A percentile compares a stretch with the other conserved stretches of the same genome.
Evolutionary conservation across 2,113 vertebrate genomes (phyloP).

Genomic region (Dolichotis patagonum): DNA sequence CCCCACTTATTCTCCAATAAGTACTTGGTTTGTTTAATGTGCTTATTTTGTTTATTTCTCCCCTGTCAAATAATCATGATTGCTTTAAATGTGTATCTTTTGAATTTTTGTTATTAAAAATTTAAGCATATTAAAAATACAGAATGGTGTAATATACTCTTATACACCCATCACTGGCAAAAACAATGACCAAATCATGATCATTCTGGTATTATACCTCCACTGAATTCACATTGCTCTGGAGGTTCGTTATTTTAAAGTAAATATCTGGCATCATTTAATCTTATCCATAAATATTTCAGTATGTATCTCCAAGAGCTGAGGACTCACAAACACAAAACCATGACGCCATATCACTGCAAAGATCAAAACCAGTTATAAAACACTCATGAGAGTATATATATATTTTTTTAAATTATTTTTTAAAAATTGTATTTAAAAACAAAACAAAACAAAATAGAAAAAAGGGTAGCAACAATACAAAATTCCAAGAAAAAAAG

Average conservation of each 20-base stretch:
- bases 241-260: not conserved
- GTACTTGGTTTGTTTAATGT: not conserved
- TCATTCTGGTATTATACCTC: too few relatives aligned
- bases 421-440: too few relatives aligned
- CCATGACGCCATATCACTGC: not conserved
- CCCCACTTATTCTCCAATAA: not conserved
- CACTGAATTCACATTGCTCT: not conserved
- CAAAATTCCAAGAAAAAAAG: too few relatives aligned
- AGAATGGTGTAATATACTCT: not conserved
- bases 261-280: not conserved
- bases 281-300: not conserved
- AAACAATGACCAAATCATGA: not conserved
- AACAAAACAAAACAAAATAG: too few relatives aligned
- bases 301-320: not conserved
- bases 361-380: not conserved
- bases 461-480: too few relatives aligned
- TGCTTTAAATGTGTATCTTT: slow-evolving; percentile 17
- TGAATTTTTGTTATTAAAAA: not conserved
- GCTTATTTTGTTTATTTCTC: not conserved
- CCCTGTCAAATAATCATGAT: not conserved
- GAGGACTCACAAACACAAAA: not conserved
- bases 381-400: not conserved
- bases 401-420: too few relatives aligned
- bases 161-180: too few relatives aligned
- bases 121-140: not conserved